Conservation (phyloP, 2,888 invertebrate species). For the Agonopterix alstromeriana region DNA sequence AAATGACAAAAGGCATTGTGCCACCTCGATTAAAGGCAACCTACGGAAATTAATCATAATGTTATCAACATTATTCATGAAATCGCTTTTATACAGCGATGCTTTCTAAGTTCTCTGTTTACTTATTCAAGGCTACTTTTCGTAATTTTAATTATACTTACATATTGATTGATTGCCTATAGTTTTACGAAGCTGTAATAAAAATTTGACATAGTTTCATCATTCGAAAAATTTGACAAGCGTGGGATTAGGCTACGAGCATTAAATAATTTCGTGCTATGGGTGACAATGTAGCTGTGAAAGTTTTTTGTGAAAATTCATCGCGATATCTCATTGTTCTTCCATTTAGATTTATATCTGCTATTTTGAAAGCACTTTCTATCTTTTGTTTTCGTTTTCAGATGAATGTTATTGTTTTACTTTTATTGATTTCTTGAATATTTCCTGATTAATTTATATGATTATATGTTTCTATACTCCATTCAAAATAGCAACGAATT, state of each 20-base stretch:
- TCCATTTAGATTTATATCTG: constrained; percentile 26
- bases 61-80: too few species aligned
- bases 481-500: too few species aligned
- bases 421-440: too few species aligned
- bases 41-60: too few species aligned
- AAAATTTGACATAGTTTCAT: constrained; percentile 1
- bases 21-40: too few species aligned
- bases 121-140: too few species aligned
- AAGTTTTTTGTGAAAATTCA: constrained; percentile 31
- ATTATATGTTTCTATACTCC: too few species aligned
- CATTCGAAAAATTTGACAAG: constrained; percentile 8
- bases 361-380: constrained; percentile 20
- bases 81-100: too few species aligned
- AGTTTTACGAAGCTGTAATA: too few species aligned
- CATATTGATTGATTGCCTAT: background rate
- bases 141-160: background rate
- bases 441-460: too few species aligned
- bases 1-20: too few species aligned
- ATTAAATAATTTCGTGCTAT: constrained; percentile 23
- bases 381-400: constrained; percentile 15
- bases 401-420: background rate
- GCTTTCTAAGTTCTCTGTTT: too few species aligned
- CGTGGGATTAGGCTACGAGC: constrained; percentile 24
- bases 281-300: constrained; percentile 33
- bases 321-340: constrained; percentile 29